Percentiles rank a stretch among this genome's conserved stretches.
Evolutionary conservation across 2,888 invertebrate species (phyloP).

Genomic region (Imbricaverruca yamaguchii): DNA sequence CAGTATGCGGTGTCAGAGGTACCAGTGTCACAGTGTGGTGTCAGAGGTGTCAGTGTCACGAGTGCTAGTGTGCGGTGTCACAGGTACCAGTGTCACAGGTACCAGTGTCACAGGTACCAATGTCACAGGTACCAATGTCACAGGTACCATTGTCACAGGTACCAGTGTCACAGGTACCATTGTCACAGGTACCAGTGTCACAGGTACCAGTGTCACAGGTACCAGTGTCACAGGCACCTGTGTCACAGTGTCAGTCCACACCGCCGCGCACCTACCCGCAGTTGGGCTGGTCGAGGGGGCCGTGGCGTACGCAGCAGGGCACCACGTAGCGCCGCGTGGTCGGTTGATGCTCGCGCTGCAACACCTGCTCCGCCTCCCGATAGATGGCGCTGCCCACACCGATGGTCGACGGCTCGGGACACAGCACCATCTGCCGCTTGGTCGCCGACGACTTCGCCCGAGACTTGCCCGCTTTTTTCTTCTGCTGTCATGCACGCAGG

Average conservation of each 20-base stretch:
- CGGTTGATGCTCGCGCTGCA: not conserved
- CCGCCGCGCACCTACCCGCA: not conserved
- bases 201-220: too few relatives aligned
- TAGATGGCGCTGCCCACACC: not conserved
- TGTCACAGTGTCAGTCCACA: not conserved
- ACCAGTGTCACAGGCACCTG: too few relatives aligned
- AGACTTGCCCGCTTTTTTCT: not conserved
- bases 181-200: too few relatives aligned
- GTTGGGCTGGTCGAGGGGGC: not conserved
- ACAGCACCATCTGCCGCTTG: not conserved
- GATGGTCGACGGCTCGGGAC: conserved; percentile 1
- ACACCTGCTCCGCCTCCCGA: not conserved
- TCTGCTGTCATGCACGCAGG: not conserved
- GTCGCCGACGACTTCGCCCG: not conserved
- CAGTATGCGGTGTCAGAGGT: too few relatives aligned
- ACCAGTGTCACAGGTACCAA: too few relatives aligned
- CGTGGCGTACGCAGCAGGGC: not conserved
- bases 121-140: too few relatives aligned
- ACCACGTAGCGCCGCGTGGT: not conserved
- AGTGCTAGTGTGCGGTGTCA: too few relatives aligned
- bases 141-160: too few relatives aligned
- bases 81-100: too few relatives aligned
- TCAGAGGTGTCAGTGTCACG: too few relatives aligned
- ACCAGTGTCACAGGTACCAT: too few relatives aligned
- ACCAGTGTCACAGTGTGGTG: too few relatives aligned